phyloP scores from a whole-genome alignment of 1,140 invertebrate species.

The Euura saliciscinereae region DNA sequence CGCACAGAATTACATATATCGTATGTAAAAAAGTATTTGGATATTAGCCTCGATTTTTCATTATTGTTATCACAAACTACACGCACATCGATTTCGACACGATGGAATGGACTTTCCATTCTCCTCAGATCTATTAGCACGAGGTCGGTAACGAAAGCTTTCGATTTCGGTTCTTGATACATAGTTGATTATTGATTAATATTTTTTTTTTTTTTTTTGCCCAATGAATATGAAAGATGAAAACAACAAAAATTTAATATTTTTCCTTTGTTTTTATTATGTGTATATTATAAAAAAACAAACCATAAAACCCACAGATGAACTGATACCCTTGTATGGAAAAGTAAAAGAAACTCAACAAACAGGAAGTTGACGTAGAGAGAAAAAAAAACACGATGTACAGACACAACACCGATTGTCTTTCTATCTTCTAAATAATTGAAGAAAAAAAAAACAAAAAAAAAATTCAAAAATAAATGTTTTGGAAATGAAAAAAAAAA shows the following conservation, averaged over 20 bases:
- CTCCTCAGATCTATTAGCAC: background rate
- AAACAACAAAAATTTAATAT: no score
- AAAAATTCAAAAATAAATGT: background rate
- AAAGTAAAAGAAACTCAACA: background rate
- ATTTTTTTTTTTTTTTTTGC: no score
- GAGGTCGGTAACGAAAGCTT: no score
- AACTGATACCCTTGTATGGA: background rate
- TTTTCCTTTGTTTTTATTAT: no score
- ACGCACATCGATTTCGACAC: background rate
- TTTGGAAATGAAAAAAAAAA: background rate
- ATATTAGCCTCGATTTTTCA: no score
- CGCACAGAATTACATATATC: no score
- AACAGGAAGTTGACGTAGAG: background rate
- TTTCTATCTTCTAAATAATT: constrained; percentile 6
- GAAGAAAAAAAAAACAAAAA: background rate
- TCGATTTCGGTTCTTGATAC: no score
- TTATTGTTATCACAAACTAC: no score
- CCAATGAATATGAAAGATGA: no score
- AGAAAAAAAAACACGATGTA: constrained; percentile 11
- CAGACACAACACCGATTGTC: constrained; percentile 13
- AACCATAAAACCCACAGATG: constrained; percentile 7
- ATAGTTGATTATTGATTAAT: no score
- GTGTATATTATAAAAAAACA: background rate
- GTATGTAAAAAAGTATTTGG: no score
- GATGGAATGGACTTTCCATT: background rate